Base-by-base conservation (phyloP, 2,888 invertebrate species). In the Andrena bucephala region DNA sequence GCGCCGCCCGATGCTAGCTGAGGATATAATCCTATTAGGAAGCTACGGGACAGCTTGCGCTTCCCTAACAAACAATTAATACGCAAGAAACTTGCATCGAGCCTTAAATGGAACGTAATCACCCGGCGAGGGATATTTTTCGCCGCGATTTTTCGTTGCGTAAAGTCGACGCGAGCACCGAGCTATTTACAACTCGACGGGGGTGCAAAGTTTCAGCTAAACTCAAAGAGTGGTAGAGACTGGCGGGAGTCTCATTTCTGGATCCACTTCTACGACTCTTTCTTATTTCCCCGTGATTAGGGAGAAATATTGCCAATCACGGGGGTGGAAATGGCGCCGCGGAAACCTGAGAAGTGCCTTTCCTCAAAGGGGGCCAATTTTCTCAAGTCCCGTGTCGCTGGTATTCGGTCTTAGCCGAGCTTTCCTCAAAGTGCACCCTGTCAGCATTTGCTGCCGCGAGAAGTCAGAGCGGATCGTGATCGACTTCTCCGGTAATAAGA, bases 61-160 rank as follows among this genome's bases (percentile, higher is more conserved):
- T 66, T 52, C 20, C 77, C 20, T 4, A 50, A 66, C 66, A 60
- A 73, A 77, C 77, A 66, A 66, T 77, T 73, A 73, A 73, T 50
- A 2, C 65, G 50, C 59, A 57, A 24, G 27, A 50, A 73, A 60
- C 50, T 20, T 66, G 16, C 33, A 31, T 36, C 7, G 6, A 24
- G 10, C 16, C 27, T 27, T 27, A 20, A 42, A 63, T 8, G 7
- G 24, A 16, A 48, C 16, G 13, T 16, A 24, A 2, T 5, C 13
- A 63, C 31, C 10, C 4, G 24, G 57, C 27, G 24, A 20, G 13
- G 5, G 24, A 13, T 5, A 57, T 4, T 24, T 20, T 27, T 10
- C 57, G 10, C 57, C 4, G 4, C 4, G 1, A 57, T 1, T 8
- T 10, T 10, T 24, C 3, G 24, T 13, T 24, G 10, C 10, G 10